phyloP scores from a whole-genome alignment of 2,888 invertebrate species.

The Tipula confusa region DNA sequence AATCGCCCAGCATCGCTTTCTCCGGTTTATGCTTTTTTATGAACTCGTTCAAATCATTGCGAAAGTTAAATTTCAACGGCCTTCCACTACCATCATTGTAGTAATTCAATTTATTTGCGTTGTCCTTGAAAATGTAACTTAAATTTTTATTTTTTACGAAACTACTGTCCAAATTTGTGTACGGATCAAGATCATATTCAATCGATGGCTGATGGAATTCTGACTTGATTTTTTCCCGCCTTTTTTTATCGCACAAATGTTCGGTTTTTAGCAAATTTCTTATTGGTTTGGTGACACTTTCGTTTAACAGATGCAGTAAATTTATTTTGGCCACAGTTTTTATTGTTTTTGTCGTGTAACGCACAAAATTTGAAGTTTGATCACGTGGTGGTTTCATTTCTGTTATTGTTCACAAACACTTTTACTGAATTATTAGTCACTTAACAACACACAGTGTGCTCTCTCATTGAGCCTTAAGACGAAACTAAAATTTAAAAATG shows the following conservation, averaged over 20 bases:
- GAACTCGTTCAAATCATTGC: conserved; percentile 33
- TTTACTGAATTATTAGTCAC: background rate
- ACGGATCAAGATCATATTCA: background rate
- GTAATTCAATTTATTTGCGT: background rate
- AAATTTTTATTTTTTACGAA: conserved; percentile 30
- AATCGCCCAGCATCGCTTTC: conserved; percentile 33
- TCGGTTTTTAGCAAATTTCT: conserved; percentile 31
- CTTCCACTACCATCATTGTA: background rate
- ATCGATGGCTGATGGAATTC: background rate
- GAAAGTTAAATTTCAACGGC: conserved; percentile 30
- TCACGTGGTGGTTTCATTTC: background rate
- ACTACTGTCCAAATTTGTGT: background rate
- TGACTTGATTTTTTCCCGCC: conserved; percentile 25
- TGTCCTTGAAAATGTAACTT: background rate
- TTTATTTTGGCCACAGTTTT: conserved; percentile 33
- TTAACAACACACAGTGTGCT: background rate
- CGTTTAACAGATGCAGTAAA: conserved; percentile 32
- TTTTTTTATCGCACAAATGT: background rate
- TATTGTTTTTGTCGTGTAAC: conserved; percentile 3
- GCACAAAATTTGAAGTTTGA: background rate
- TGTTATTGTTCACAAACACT: background rate
- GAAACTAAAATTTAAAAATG: background rate
- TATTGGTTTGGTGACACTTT: conserved; percentile 32
- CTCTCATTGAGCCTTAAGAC: background rate
- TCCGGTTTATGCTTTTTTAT: conserved; percentile 34